Evolutionary conservation across 1,140 invertebrate genomes (phyloP), one percentile per base, ranked within the genome.

Genomic region (Lepeophtheirus salmonis): DNA sequence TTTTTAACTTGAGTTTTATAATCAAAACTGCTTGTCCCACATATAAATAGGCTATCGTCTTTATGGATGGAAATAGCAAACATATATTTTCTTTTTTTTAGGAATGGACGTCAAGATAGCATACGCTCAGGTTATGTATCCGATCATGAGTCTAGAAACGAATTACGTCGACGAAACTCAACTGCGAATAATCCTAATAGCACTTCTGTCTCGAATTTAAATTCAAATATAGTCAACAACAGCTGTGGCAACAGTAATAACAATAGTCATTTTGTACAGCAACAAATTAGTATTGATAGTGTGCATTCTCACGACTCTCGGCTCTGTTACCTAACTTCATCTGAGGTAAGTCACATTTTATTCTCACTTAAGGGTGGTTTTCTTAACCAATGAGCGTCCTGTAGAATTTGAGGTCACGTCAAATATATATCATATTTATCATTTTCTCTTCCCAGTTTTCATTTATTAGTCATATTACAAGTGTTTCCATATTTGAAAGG

Each of bases 271-370:
- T 41, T 41, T 41, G 30, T 41, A 41, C 30, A 41, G 51, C 16
- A 63, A 30, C 51, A 23, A 57, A 2, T 30, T 51, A 59, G n/a
- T 57, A 56, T 58, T 21, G 22, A 25, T 23, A 30, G 26, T 48
- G 52, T 24, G n/a, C 52, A 54, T 56, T 81, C 91, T 73, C 87
- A 86, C 16, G 88, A 91, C 75, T 90, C 87, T 56, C 78, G 86
- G 65, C 80, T 90, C 59, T 90, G 86, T 73, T 91, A 92, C 76
- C 77, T 92, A 68, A 92, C 88, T 64, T 91, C 87, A 57, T 91
- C 88, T 64, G 88, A 92, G 86, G 88, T 91, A 76, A 86, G 85
- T 79, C 50, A 25, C 6, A 10, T 10, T 41, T 41, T n/a, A 41
- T n/a, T 10, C n/a, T n/a, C 30, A 41, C n/a, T n/a, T 41, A 41